A percentile compares a stretch with the other conserved stretches of the same genome.
phyloP scores from a whole-genome alignment of 2,888 invertebrate genomes.

The Trichopoda pennipes region DNA sequence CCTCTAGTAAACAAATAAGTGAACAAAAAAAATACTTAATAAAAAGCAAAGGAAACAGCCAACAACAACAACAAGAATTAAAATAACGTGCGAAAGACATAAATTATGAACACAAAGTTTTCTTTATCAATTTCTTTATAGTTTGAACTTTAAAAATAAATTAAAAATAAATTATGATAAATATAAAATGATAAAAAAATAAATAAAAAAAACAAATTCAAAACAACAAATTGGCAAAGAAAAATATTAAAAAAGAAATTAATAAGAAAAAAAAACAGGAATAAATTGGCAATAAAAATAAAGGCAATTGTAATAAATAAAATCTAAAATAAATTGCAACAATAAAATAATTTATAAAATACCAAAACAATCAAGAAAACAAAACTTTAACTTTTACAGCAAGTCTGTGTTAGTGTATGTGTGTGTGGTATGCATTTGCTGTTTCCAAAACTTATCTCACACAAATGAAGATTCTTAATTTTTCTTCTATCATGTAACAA shows the following conservation, averaged over 20 bases:
- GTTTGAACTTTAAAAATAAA: not conserved
- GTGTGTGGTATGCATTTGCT: too few relatives aligned
- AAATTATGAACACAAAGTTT: conserved; percentile 30
- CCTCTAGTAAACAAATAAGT: not conserved
- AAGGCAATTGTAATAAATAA: not conserved
- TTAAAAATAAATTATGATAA: too few relatives aligned
- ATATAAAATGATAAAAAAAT: not conserved
- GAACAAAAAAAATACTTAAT: not conserved
- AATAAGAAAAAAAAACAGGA: too few relatives aligned
- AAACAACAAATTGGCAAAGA: too few relatives aligned
- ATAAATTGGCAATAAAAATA: too few relatives aligned
- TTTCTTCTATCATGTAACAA: not conserved
- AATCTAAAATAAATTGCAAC: conserved; percentile 20
- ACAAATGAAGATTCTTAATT: not conserved
- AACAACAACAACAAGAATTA: not conserved
- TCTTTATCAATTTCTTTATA: conserved; percentile 1
- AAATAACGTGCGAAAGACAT: conserved; percentile 51
- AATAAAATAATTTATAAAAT: conserved; percentile 17
- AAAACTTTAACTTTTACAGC: too few relatives aligned
- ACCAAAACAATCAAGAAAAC: conserved; percentile 43
- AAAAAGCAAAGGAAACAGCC: not conserved
- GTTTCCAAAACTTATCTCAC: not conserved
- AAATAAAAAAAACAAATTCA: not conserved
- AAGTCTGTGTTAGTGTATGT: too few relatives aligned
- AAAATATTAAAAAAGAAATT: too few relatives aligned